These are phyloP conservation scores for Coendou prehensilis DNA, from an alignment of 2,797 vertebrate species.

Conservation along the genomic window DNA sequence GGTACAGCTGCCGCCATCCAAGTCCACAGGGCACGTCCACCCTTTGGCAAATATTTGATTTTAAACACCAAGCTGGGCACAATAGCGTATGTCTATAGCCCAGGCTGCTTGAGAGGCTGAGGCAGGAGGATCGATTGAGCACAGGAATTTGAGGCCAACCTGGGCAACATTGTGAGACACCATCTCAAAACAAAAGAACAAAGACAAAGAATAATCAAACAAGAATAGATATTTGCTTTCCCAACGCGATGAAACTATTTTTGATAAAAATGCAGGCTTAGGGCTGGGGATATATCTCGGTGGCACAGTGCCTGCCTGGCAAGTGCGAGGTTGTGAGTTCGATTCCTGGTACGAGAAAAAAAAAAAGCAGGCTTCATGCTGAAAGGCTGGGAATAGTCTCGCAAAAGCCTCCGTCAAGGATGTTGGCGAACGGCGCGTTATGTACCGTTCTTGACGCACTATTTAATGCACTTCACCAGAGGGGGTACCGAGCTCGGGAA, in stretches of 20 bases:
- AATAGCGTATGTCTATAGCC: background rate
- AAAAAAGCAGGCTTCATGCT: background rate
- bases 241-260: background rate
- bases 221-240: background rate
- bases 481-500: background rate
- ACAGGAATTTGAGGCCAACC: background rate
- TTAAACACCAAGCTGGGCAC: background rate
- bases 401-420: background rate
- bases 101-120: background rate
- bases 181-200: background rate
- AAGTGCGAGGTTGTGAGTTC: too few relatives aligned
- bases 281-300: too few relatives aligned
- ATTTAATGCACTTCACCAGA: background rate
- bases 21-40: background rate
- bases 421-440: accelerated
- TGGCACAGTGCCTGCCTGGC: too few relatives aligned
- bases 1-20: background rate
- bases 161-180: background rate
- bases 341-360: too few relatives aligned
- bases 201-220: background rate
- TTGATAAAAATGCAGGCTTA: background rate
- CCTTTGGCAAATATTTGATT: background rate
- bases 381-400: background rate
- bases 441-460: background rate
- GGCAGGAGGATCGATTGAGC: background rate